Percentiles rank a stretch among this genome's conserved stretches.
Evolutionary conservation across 2,797 vertebrate genomes (phyloP).

Genomic region (Prionace glauca): DNA sequence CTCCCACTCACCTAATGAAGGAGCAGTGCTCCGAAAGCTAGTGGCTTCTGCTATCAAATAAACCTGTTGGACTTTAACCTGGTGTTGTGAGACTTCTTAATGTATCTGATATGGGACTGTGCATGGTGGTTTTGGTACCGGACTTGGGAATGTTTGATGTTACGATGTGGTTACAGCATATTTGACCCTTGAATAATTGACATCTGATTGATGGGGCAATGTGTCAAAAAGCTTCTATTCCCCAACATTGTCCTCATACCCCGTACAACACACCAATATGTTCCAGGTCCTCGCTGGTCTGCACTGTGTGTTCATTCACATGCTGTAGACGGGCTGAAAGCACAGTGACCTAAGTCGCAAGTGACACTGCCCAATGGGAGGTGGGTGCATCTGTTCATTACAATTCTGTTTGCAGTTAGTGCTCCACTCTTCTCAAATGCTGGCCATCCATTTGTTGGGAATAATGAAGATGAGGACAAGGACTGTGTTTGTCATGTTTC

Average conservation of each 20-base stretch:
- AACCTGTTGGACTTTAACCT: no score
- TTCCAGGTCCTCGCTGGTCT: neutral
- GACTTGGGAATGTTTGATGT: neutral
- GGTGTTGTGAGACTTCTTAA: no score
- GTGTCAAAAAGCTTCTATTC: neutral
- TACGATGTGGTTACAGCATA: neutral
- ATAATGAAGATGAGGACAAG: neutral
- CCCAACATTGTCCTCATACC: neutral
- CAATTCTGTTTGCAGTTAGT: neutral
- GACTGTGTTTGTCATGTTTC: neutral
- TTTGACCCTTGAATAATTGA: neutral
- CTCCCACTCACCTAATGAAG: no score
- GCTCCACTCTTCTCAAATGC: neutral
- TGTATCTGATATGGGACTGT: neutral
- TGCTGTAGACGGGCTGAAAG: neutral
- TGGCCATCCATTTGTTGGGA: neutral
- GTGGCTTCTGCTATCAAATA: no score
- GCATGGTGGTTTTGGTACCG: neutral
- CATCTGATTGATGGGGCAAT: neutral
- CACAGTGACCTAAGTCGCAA: neutral
- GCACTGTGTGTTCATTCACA: neutral
- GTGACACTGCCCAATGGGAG: neutral
- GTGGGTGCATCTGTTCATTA: neutral
- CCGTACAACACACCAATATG: neutral
- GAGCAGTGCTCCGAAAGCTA: no score